Conservation (phyloP, 2,888 invertebrate species). For the Panzeria rudis region DNA sequence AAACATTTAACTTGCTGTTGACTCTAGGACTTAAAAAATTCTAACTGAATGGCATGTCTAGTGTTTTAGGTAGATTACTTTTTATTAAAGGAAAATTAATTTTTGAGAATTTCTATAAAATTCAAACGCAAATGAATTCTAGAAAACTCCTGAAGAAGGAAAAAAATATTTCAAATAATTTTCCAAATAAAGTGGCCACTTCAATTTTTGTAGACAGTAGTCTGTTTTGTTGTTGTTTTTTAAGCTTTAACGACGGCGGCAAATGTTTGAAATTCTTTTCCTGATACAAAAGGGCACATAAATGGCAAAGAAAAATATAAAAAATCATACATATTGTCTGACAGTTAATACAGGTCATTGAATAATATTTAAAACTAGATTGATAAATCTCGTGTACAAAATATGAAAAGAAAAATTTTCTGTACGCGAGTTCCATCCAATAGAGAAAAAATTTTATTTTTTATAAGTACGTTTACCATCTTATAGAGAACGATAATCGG, state of each 20-base stretch:
- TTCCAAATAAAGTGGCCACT: conserved; percentile 62
- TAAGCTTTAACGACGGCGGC: conserved; percentile 19
- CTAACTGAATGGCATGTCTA: conserved; percentile 30
- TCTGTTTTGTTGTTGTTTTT: neutral
- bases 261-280: conserved; percentile 35
- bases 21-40: conserved; percentile 12
- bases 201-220: conserved; percentile 30
- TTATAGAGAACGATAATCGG: neutral
- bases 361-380: conserved; percentile 54
- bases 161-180: conserved; percentile 59
- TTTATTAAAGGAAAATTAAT: neutral
- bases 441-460: conserved; percentile 36
- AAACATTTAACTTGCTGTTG: conserved; percentile 5
- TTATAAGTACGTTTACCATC: neutral
- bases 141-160: neutral
- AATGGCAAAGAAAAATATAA: conserved; percentile 14
- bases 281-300: conserved; percentile 17
- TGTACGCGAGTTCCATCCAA: neutral
- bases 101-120: conserved; percentile 24
- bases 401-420: conserved; percentile 44
- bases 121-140: conserved; percentile 47
- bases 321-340: conserved; percentile 9
- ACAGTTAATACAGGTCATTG: conserved; percentile 53
- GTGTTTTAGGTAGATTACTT: conserved; percentile 40
- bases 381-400: conserved; percentile 6